A percentile compares a stretch with the other conserved stretches of the same genome.
These are phyloP conservation scores for Luscinia megarhynchos DNA, from an alignment of 2,797 vertebrate genomes.

Conservation along the genomic window DNA sequence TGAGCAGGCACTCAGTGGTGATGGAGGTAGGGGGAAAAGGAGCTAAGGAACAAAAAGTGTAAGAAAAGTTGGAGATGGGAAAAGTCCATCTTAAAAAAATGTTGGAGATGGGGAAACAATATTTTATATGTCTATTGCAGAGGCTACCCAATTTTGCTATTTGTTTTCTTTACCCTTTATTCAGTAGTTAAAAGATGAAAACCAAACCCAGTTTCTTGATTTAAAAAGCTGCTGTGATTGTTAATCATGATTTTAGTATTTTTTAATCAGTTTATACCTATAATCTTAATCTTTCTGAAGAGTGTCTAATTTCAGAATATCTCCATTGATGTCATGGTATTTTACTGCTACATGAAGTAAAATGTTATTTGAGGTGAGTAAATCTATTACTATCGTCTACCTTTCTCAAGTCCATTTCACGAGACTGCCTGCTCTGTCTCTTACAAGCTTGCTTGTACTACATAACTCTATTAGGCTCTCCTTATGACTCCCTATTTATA, in stretches of 20 bases:
- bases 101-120: neutral
- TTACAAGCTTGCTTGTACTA: neutral
- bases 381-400: neutral
- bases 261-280: neutral
- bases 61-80: neutral
- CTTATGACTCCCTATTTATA: constrained; percentile 28
- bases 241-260: neutral
- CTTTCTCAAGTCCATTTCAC: neutral
- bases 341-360: neutral
- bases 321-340: neutral
- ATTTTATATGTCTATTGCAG: neutral
- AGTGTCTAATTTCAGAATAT: neutral
- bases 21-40: neutral
- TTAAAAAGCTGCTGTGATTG: neutral
- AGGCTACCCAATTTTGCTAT: neutral
- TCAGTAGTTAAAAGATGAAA: neutral
- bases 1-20: neutral
- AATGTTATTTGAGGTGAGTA: neutral
- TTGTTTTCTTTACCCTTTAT: neutral
- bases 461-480: neutral
- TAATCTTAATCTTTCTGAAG: neutral
- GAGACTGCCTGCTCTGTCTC: neutral
- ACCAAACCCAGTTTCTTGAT: neutral
- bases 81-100: neutral
- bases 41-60: neutral